Evolutionary conservation across 1,140 invertebrate species (phyloP).

Genomic region (Leptestheria dahalacensis): DNA sequence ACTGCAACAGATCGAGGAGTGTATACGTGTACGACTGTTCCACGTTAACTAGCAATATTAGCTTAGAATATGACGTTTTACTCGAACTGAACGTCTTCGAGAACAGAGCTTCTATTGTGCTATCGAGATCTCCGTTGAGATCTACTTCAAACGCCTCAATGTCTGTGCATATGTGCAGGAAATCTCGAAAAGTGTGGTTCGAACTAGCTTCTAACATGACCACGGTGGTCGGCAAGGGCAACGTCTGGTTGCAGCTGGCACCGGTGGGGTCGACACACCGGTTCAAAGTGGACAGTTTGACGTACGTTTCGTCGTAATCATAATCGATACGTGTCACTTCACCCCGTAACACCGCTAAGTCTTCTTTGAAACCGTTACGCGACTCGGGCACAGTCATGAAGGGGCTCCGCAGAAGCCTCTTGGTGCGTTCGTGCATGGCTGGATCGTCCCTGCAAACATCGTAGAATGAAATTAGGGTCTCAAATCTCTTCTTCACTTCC

Average conservation of each 20-base stretch:
- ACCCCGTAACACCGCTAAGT: neutral
- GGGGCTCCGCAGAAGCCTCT: neutral
- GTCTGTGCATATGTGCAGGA: conserved; percentile 3
- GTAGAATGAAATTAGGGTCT: neutral
- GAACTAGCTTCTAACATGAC: conserved; percentile 5
- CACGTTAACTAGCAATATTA: neutral
- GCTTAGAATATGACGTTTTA: neutral
- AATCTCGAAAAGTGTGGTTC: conserved; percentile 1
- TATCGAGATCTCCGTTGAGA: neutral
- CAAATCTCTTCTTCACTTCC: neutral
- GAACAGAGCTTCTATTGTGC: neutral
- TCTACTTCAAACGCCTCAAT: neutral
- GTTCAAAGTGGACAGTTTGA: neutral
- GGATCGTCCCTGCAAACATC: neutral
- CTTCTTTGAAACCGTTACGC: neutral
- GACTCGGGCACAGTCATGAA: neutral
- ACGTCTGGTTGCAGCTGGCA: neutral
- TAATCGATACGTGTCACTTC: neutral
- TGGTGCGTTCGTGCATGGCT: neutral
- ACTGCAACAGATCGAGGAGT: neutral
- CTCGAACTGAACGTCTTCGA: neutral
- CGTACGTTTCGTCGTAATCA: neutral
- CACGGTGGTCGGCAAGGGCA: neutral
- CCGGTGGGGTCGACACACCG: neutral
- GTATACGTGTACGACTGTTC: neutral